Base-by-base conservation (phyloP, 2,113 vertebrate species). In the Otus sunia region DNA sequence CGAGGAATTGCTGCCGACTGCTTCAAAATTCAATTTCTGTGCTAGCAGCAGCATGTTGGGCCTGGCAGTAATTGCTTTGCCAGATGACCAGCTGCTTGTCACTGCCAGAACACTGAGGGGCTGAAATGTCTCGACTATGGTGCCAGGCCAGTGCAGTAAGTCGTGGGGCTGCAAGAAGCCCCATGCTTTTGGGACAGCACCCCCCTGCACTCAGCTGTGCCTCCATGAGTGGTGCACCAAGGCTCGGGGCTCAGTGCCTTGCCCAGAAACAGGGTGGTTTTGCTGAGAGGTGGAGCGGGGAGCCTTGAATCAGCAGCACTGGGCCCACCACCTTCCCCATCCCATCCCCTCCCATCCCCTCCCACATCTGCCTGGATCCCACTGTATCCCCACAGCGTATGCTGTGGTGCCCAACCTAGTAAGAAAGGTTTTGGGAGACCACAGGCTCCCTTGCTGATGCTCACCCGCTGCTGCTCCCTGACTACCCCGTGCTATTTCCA, bases 121-220 rank as follows among this genome's bases (percentile, higher is more conserved):
- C 17, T 4, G 11, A 27, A 63, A 58, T 0, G 0, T 58, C 69
- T 37, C 21, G 55, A 11, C 50, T 1, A 3, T 6, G 6, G 15
- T 43, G 71, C 60, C 1, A 3, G 73, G 27, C 7, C 1, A 10
- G 22, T 63, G 39, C 53, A 23, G 1, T 23, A 39, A n/a, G 19
- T 50, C 1, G 1, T 22, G 74, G 52, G 36, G 47, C 39, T 90
- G 36, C 60, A 78, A 58, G 50, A 55, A 78, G 15, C 37, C 41
- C 36, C n/a, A 5, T 1, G 3, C 12, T 75, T 75, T 67, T 55
- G 71, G 83, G 71, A 71, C 52, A 75, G 60, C 52, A 62, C 2
- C 9, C 7, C 32, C 6, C 14, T 36, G 45, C 26, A 23, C 64
- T 78, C 45, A 15, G 27, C 39, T 32, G 3, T 71, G 41, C 47